Conservation (phyloP, 1,140 invertebrate species). For the Mizuhopecten yessoensis region DNA sequence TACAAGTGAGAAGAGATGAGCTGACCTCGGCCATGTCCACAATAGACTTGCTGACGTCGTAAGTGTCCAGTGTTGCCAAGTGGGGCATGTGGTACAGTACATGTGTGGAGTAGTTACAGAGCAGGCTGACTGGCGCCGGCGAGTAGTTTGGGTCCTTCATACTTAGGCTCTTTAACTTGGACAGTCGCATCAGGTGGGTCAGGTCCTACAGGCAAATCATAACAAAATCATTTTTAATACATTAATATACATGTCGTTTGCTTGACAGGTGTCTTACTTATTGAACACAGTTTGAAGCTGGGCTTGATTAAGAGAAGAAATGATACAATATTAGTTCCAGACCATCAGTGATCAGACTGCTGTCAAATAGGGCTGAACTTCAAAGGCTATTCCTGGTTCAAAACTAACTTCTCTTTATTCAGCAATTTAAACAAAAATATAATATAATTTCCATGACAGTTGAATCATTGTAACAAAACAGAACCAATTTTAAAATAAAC, state of each 20-base stretch:
- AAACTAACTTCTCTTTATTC: no score
- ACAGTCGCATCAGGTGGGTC: slow-evolving; percentile 78
- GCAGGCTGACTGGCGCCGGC: slow-evolving; percentile 77
- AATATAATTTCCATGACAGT: no score
- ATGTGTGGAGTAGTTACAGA: slow-evolving; percentile 83
- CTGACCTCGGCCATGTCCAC: slow-evolving; percentile 81
- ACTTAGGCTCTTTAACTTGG: slow-evolving; percentile 74
- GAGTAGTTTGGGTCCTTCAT: slow-evolving; percentile 81
- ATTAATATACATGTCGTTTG: no score
- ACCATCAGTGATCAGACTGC: no score
- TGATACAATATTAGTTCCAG: no score
- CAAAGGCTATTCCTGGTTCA: no score
- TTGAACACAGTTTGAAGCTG: not conserved
- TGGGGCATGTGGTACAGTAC: slow-evolving; percentile 81
- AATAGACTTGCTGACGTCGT: slow-evolving; percentile 79
- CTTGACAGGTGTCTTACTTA: no score
- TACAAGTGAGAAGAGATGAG: not conserved
- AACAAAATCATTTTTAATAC: not conserved
- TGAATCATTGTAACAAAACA: no score
- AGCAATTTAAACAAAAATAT: no score
- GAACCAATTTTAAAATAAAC: no score
- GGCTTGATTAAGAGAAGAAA: not conserved
- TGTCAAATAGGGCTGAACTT: no score
- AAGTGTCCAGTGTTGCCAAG: slow-evolving; percentile 79
- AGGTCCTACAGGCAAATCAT: slow-evolving; percentile 75